These are phyloP conservation scores for Metalampra italica DNA, from an alignment of 2,888 invertebrate genomes.

Conservation along the genomic window DNA sequence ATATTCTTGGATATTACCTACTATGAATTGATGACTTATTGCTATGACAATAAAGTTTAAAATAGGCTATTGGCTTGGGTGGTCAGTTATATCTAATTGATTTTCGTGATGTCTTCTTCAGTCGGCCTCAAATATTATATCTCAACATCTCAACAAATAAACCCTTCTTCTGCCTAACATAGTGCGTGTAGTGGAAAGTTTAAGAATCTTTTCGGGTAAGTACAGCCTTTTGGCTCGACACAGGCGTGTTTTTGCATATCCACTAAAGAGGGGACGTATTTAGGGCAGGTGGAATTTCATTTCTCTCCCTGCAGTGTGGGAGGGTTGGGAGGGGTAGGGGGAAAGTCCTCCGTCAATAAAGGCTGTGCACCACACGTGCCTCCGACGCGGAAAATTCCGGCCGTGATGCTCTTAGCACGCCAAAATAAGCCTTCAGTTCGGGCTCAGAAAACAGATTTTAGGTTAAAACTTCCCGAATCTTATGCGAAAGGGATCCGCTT, in stretches of 20 bases:
- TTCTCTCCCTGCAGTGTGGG: slow-evolving; percentile 33
- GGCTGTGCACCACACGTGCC: slow-evolving; percentile 70
- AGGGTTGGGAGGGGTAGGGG: slow-evolving; percentile 47
- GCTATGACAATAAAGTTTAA: too few relatives aligned
- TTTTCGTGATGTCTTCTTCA: too few relatives aligned
- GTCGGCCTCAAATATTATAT: too few relatives aligned
- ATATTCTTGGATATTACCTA: too few relatives aligned
- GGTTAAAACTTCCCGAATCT: slow-evolving; percentile 30
- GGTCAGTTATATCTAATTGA: too few relatives aligned
- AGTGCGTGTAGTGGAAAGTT: too few relatives aligned
- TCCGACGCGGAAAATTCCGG: slow-evolving; percentile 63
- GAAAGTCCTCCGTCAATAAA: slow-evolving; percentile 65
- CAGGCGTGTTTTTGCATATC: slow-evolving; percentile 44
- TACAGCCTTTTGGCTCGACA: slow-evolving; percentile 18
- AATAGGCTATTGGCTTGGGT: too few relatives aligned
- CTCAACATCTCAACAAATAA: too few relatives aligned
- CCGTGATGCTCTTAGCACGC: slow-evolving; percentile 16
- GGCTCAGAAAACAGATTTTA: slow-evolving; percentile 29
- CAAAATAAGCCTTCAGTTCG: slow-evolving; percentile 16
- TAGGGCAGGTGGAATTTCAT: slow-evolving; percentile 67
- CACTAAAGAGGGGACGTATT: slow-evolving; percentile 53
- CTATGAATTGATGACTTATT: too few relatives aligned
- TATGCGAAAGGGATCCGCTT: slow-evolving; percentile 57
- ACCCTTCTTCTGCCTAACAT: too few relatives aligned
- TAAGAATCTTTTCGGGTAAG: too few relatives aligned